Conservation (phyloP, 2,888 invertebrate genomes). For the Himalopsyche anomala region DNA sequence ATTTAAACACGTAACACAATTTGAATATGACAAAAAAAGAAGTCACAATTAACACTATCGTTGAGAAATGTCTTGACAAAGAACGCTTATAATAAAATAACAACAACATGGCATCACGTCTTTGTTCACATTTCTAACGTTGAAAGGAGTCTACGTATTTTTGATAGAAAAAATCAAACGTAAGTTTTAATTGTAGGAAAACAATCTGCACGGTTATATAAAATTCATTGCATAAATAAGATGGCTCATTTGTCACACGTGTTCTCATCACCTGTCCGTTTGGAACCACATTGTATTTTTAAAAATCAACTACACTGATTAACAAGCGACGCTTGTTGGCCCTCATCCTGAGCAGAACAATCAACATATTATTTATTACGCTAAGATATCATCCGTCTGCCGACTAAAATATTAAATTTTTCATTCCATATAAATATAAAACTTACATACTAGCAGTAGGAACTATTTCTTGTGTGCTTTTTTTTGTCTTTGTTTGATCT, state of each 20-base stretch:
- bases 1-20: no score
- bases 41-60: no score
- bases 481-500: slow-evolving; percentile 57
- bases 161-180: no score
- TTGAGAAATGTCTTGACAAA: no score
- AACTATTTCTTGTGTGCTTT: slow-evolving; percentile 66
- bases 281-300: slow-evolving; percentile 50
- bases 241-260: slow-evolving; percentile 8
- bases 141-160: no score
- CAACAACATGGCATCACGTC: no score
- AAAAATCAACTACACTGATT: slow-evolving; percentile 45
- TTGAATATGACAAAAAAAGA: no score
- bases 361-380: slow-evolving; percentile 43
- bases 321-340: slow-evolving; percentile 59
- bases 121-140: no score
- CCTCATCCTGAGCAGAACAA: slow-evolving; percentile 53
- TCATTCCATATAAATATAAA: slow-evolving; percentile 65
- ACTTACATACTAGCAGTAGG: slow-evolving; percentile 65
- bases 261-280: slow-evolving; percentile 23
- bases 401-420: slow-evolving; percentile 56
- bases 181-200: no score
- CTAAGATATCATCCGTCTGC: slow-evolving; percentile 39
- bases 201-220: no score
- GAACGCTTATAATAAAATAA: no score
- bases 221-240: slow-evolving; percentile 16